Evolutionary conservation across 2,888 invertebrate species (phyloP), one percentile per base, ranked within the genome.

Genomic region (Acronicta psi): DNA sequence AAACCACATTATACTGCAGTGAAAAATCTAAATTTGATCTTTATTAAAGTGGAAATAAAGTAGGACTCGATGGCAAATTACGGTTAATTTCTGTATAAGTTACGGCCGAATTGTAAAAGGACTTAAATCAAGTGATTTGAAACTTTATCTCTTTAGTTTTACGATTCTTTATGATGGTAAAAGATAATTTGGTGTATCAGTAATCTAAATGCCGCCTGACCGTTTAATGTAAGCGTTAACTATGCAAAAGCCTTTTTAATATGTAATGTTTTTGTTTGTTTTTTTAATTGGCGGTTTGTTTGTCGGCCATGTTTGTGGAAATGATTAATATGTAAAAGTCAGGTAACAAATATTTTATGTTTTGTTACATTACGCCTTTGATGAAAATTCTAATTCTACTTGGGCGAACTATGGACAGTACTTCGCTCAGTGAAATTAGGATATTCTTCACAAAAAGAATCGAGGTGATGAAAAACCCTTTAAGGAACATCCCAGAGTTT

Each of bases 161-260:
- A 57, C 43, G 40, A 23, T 43, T 42, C n/a, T 0, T 7, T 2
- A 7, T 43, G 14, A 41, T 2, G 0, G 59, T 40, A 46, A 42
- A 3, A n/a, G 0, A 2, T 46, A 52, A 25, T 18, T 45, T 72
- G 45, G 69, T 72, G 41, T 55, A 61, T 61, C 60, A 61, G 62
- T 74, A 65, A 79, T 74, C 69, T 75, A 72, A 80, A 79, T 73
- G 73, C 67, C 70, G 59, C 52, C 64, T 62, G 59, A 59, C 69
- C 59, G 71, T 69, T 77, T 73, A 75, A 64, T 74, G 72, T 69
- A 63, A 73, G 67, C 74, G 69, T 70, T 65, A 69, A 78, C 69
- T 73, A 75, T 67, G 69, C 66, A 60, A 78, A 73, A 75, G 52
- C 54, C 29, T 56, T 73, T 75, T 73, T 66, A 52, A 75, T 58